Conservation (phyloP, 2,888 invertebrate genomes). For the Clitarchus hookeri region DNA sequence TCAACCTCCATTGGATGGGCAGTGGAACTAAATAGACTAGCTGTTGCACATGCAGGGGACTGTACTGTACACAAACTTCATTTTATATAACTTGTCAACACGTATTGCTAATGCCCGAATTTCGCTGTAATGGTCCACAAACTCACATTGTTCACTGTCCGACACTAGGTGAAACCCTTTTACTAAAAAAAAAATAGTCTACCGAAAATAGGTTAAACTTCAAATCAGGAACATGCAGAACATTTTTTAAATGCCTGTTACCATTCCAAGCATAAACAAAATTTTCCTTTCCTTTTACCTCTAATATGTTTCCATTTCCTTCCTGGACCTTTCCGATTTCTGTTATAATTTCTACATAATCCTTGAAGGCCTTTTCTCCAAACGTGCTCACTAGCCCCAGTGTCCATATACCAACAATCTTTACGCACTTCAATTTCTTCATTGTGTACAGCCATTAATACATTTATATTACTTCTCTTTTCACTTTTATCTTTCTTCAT, state of each 20-base stretch:
- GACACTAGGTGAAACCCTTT: slow-evolving; percentile 3
- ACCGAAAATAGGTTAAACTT: neutral
- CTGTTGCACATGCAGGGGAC: no score
- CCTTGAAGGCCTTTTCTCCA: neutral
- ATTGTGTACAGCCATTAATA: neutral
- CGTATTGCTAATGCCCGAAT: neutral
- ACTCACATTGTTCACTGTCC: neutral
- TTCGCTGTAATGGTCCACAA: neutral
- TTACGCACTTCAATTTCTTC: neutral
- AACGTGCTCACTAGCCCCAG: neutral
- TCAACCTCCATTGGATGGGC: neutral
- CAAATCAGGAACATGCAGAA: neutral
- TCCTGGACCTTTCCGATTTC: neutral
- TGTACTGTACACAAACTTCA: neutral
- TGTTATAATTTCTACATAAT: no score
- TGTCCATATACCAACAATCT: slow-evolving; percentile 1
- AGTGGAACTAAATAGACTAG: no score
- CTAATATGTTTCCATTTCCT: neutral
- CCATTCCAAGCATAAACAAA: neutral
- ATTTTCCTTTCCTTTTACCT: neutral
- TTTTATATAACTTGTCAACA: neutral
- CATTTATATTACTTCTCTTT: neutral
- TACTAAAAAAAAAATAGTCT: neutral
- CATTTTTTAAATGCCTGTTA: neutral
- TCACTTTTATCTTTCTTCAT: neutral